Evolutionary conservation across 2,113 vertebrate genomes (phyloP).

Genomic region (Megaceryle maxima): DNA sequence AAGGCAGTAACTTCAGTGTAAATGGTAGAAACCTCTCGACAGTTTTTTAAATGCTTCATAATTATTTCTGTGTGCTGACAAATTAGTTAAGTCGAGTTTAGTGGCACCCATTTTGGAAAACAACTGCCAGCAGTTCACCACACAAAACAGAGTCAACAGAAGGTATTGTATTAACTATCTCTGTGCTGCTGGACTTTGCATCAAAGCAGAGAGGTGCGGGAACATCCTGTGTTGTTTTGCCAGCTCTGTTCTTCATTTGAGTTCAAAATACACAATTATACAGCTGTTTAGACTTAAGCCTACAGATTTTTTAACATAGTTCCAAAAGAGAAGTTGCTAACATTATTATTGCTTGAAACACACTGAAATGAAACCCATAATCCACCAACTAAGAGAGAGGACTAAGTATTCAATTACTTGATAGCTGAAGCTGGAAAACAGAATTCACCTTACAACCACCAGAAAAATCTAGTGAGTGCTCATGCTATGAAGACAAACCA

Average conservation of each 20-base stretch:
- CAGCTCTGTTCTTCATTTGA: not conserved
- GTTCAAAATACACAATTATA: not conserved
- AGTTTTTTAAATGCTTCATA: not conserved
- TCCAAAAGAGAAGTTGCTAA: not conserved
- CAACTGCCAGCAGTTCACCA: not conserved
- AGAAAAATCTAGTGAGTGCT: not conserved
- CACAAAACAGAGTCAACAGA: not conserved
- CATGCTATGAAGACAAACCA: constrained; percentile 55
- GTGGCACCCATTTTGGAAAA: not conserved
- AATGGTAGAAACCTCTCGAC: not conserved
- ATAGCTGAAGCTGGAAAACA: not conserved
- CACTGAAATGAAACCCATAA: not conserved
- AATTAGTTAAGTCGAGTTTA: not conserved
- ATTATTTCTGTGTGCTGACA: not conserved
- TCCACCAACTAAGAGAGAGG: not conserved
- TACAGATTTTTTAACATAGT: not conserved
- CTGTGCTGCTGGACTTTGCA: not conserved
- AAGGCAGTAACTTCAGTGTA: not conserved
- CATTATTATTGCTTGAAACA: not conserved
- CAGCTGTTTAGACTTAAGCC: not conserved
- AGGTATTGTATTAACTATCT: not conserved
- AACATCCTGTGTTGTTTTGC: not conserved
- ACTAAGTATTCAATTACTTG: not conserved
- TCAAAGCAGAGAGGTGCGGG: not conserved
- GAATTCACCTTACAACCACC: not conserved